These are phyloP conservation scores for Geophilus truncorum DNA, from an alignment of 2,888 invertebrate species.

Conservation along the genomic window DNA sequence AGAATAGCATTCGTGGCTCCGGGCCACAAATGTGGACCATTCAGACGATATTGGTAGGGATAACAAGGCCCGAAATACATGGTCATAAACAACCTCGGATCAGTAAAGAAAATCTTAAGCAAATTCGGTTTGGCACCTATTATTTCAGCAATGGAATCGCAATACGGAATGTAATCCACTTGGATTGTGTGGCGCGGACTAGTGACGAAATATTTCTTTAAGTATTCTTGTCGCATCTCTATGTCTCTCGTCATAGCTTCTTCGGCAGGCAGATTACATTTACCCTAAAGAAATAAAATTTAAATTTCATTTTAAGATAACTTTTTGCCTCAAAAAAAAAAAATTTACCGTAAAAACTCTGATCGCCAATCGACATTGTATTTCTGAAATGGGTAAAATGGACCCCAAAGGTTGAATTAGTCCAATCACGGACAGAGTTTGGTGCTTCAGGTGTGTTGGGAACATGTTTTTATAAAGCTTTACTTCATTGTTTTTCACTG, in stretches of 20 bases:
- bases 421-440: constrained; percentile 33
- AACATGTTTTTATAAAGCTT: constrained; percentile 35
- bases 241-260: constrained; percentile 42
- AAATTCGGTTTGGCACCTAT: constrained; percentile 49
- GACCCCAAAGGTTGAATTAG: constrained; percentile 35
- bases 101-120: constrained; percentile 42
- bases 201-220: constrained; percentile 41
- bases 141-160: constrained; percentile 50
- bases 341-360: background rate
- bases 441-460: background rate
- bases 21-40: constrained; percentile 49
- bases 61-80: constrained; percentile 45
- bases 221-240: constrained; percentile 37
- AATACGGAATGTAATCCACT: constrained; percentile 42
- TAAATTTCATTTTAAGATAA: background rate
- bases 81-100: constrained; percentile 41
- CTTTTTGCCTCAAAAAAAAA: too few relatives aligned
- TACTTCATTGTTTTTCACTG: background rate
- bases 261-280: background rate
- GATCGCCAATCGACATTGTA: constrained; percentile 33
- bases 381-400: constrained; percentile 33
- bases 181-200: constrained; percentile 44
- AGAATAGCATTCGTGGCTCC: constrained; percentile 50
- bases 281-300: background rate
- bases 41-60: constrained; percentile 47